Percentiles rank a stretch among this genome's conserved stretches.
Evolutionary conservation across 2,888 invertebrate genomes (phyloP).

Genomic region (Luperina nickerlii): DNA sequence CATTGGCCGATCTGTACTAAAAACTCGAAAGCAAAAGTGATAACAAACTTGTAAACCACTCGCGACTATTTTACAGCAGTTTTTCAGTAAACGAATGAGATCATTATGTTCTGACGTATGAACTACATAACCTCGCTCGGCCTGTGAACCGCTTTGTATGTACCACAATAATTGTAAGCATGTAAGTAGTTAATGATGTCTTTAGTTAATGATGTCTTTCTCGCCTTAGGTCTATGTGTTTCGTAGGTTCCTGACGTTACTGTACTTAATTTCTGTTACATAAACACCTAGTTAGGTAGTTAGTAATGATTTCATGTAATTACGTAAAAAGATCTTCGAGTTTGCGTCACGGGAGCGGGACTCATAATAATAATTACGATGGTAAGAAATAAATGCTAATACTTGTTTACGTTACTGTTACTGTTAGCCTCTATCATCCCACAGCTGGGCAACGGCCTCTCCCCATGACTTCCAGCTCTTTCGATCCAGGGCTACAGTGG

Average conservation of each 20-base stretch:
- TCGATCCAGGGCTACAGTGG: too few species aligned
- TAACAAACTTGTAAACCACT: slow-evolving; percentile 10
- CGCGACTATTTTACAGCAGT: slow-evolving; percentile 10
- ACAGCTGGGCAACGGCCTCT: too few species aligned
- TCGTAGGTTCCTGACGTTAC: background rate
- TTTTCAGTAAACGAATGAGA: slow-evolving; percentile 39
- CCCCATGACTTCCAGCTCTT: too few species aligned
- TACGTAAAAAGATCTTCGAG: background rate
- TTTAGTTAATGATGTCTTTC: slow-evolving; percentile 1
- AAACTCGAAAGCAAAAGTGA: background rate
- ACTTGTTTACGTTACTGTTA: too few species aligned
- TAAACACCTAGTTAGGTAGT: background rate
- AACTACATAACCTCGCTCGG: slow-evolving; percentile 8
- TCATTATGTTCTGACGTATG: slow-evolving; percentile 24
- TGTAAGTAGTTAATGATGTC: background rate
- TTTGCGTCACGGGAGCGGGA: background rate
- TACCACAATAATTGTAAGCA: background rate
- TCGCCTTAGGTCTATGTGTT: too few species aligned
- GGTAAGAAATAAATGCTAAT: background rate
- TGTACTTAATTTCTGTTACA: too few species aligned
- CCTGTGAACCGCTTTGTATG: slow-evolving; percentile 7
- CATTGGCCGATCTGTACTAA: background rate
- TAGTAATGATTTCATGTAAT: background rate
- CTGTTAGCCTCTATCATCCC: too few species aligned
- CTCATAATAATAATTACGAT: background rate